Percentiles rank a stretch among this genome's conserved stretches.
These are phyloP conservation scores for Mastacembelus armatus DNA, from an alignment of 2,797 vertebrate species.

Conservation along the genomic window DNA sequence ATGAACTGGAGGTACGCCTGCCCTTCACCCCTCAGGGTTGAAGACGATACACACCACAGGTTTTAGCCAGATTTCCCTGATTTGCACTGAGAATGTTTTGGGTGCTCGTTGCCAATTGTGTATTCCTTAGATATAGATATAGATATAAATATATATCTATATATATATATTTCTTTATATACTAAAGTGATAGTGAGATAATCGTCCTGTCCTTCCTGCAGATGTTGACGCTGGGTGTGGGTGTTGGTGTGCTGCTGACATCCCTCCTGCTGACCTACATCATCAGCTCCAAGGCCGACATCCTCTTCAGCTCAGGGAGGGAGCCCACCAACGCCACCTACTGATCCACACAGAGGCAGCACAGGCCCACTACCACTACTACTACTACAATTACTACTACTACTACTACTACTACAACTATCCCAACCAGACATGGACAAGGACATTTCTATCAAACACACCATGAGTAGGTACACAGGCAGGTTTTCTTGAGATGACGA, in stretches of 20 bases:
- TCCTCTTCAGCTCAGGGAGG: conserved; percentile 87
- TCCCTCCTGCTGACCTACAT: conserved; percentile 90
- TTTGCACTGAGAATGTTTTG: no score
- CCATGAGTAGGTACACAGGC: conserved; percentile 59
- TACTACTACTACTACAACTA: conserved; percentile 45
- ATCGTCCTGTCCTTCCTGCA: conserved; percentile 67
- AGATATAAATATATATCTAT: no score
- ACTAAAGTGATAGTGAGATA: no score
- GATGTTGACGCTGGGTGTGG: conserved; percentile 91
- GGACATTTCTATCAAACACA: conserved; percentile 47
- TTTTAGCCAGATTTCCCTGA: not conserved
- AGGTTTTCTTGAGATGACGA: conserved; percentile 26
- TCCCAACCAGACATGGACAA: conserved; percentile 53
- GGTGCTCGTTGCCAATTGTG: no score
- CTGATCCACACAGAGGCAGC: conserved; percentile 74
- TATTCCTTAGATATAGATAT: no score
- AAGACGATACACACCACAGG: not conserved
- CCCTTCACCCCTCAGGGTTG: not conserved
- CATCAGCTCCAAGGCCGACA: conserved; percentile 91
- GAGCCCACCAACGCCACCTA: conserved; percentile 88
- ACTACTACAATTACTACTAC: conserved; percentile 28
- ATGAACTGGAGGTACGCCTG: conserved; percentile 88
- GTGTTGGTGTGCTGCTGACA: conserved; percentile 83
- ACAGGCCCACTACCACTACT: conserved; percentile 53
- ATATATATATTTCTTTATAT: no score